These are phyloP conservation scores for Capitulum mitella DNA, from an alignment of 2,888 invertebrate species.

Conservation along the genomic window DNA sequence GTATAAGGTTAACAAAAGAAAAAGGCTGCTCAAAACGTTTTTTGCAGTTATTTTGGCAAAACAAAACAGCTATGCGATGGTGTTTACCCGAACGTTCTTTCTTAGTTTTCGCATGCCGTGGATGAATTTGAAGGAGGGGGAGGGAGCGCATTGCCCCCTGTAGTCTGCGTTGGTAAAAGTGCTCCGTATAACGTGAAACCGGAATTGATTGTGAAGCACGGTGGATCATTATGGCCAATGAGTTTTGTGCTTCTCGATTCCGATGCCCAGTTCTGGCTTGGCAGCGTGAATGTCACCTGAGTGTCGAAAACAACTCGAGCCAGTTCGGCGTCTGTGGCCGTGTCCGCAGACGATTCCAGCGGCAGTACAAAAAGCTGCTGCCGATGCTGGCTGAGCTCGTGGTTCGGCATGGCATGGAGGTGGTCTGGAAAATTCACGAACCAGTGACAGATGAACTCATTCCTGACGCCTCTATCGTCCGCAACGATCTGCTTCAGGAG, in stretches of 20 bases:
- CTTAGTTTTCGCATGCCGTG: no score
- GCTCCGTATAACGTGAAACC: no score
- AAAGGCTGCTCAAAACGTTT: no score
- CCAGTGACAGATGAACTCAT: slow-evolving; percentile 16
- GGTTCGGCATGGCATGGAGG: not conserved
- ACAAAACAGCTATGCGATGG: no score
- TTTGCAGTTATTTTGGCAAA: no score
- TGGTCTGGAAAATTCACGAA: slow-evolving; percentile 21
- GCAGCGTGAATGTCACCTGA: not conserved
- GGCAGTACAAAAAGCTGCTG: not conserved
- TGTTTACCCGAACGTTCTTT: no score
- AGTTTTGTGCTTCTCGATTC: not conserved
- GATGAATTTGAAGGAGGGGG: no score
- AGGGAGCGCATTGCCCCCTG: no score
- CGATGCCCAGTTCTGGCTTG: not conserved
- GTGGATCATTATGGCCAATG: not conserved
- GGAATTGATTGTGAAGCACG: not conserved
- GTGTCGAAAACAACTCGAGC: not conserved
- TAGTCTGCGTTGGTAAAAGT: no score
- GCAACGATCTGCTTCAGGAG: slow-evolving; percentile 24
- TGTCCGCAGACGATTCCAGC: not conserved
- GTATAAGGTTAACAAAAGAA: no score
- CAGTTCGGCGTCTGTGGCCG: not conserved
- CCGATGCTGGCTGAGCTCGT: not conserved
- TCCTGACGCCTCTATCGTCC: not conserved